Evolutionary conservation across 2,113 vertebrate genomes (phyloP), one percentile per base, ranked within the genome.

Genomic region (Leucoraja erinaceus): DNA sequence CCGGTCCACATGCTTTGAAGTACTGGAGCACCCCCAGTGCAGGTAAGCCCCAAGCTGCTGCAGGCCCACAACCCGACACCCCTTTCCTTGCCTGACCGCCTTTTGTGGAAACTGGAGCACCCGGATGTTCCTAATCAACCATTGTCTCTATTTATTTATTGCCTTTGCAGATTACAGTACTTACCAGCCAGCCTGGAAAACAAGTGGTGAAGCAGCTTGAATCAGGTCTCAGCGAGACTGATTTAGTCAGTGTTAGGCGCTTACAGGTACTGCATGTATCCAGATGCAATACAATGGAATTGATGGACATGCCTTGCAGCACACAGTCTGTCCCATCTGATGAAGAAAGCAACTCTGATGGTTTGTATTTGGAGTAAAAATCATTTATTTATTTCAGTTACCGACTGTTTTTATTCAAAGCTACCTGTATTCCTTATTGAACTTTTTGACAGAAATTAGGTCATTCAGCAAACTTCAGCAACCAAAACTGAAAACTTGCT

Each of bases 231-330:
- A 97, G 95, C 93, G 96, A 96, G 0, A 93, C 95, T 4, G 97
- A 98, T 94, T 95, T 98, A 72, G 94, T 95, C 93, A 95, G 94
- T 0, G 95, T 99, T 93, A 95, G 96, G 84, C 96, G 95, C 56
- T 96, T 99, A 61, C 96, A 97, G 93, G 96, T 99, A 16, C 94
- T 97, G 1, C 97, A 98, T 90, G 93, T 98, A 81, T 68, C 94
- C 91, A 95, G 94, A 66, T 95, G 90, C 94, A 94, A 93, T 75
- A 90, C 93, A 86, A 94, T 95, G 47, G 91, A 94, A n/a, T 93
- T 93, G 0, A 93, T 94, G 68, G 94, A 94, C 0, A 2, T 63
- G 22, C 94, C 95, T n/a, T 95, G 95, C 94, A 93, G 84, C 74
- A 90, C 93, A 66, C 93, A 94, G 12, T 75, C 31, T 22, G 68